A percentile compares a stretch with the other conserved stretches of the same genome.
These are phyloP conservation scores for Luperina testacea DNA, from an alignment of 2,888 invertebrate species.

Conservation along the genomic window DNA sequence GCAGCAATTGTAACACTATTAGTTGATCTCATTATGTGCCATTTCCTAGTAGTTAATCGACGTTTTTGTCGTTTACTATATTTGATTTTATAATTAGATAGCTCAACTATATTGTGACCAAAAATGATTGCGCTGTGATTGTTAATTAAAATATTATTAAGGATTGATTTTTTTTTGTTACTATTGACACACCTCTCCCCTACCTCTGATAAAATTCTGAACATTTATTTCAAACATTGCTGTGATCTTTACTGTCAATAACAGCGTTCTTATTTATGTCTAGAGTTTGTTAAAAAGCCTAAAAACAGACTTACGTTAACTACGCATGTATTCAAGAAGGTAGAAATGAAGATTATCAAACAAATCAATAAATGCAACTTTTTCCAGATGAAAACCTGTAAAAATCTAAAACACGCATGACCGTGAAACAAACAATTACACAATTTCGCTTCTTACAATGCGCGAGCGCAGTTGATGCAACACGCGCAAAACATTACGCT, in stretches of 20 bases:
- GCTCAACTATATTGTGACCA: no score
- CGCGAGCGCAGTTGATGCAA: conserved; percentile 41
- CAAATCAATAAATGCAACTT: neutral
- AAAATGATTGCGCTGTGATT: no score
- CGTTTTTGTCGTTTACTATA: no score
- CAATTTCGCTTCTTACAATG: conserved; percentile 18
- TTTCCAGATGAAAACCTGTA: conserved; percentile 2
- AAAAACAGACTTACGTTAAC: neutral
- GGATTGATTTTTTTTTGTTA: no score
- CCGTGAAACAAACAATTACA: conserved; percentile 52
- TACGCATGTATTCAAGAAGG: neutral
- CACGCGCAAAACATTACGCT: conserved; percentile 37
- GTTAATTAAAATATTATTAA: no score
- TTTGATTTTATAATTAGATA: no score
- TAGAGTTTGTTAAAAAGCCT: neutral
- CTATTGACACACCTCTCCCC: no score
- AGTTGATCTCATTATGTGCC: no score
- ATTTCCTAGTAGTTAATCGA: no score
- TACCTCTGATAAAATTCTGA: neutral
- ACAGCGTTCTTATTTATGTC: neutral
- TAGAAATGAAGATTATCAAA: neutral
- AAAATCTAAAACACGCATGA: conserved; percentile 13
- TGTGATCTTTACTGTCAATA: neutral
- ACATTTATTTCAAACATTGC: neutral
- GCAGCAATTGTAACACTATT: no score